A percentile compares a stretch with the other conserved stretches of the same genome.
Evolutionary conservation across 1,140 invertebrate genomes (phyloP).

Genomic region (Tigriopus japonicus): DNA sequence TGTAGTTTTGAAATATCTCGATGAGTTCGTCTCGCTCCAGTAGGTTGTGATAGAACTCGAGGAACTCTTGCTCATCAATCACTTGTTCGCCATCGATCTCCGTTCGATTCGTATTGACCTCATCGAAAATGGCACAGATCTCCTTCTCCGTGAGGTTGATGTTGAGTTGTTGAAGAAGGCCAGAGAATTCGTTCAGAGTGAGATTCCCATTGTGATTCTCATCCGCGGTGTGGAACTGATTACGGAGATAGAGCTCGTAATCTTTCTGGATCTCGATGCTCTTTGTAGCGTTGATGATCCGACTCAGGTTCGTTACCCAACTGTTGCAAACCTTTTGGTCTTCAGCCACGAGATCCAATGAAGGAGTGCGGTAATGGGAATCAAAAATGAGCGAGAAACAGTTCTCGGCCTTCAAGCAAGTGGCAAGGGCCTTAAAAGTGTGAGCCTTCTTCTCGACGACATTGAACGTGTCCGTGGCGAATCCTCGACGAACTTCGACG

Average conservation of each 20-base stretch:
- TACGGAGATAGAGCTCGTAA: constrained; percentile 5
- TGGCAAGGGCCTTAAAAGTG: neutral
- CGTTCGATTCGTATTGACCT: constrained; percentile 29
- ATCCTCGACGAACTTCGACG: neutral
- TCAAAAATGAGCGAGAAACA: constrained; percentile 8
- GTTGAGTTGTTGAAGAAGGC: neutral
- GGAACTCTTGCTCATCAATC: constrained; percentile 35
- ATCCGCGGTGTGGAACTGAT: constrained; percentile 3
- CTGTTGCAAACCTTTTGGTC: neutral
- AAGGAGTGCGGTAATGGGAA: neutral
- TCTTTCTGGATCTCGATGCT: constrained; percentile 6
- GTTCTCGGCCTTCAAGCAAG: neutral
- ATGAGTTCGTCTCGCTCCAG: constrained; percentile 33
- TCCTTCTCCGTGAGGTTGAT: neutral
- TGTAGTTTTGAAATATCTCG: constrained; percentile 27
- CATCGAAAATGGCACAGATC: neutral
- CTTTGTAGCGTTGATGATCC: neutral
- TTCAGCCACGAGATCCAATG: neutral
- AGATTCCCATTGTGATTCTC: constrained; percentile 4
- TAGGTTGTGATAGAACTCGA: constrained; percentile 32
- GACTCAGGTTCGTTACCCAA: neutral
- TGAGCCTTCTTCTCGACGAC: neutral
- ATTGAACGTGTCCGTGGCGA: constrained; percentile 10
- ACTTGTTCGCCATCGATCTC: constrained; percentile 27
- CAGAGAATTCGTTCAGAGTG: neutral